A percentile compares a stretch with the other conserved stretches of the same genome.
Conservation (phyloP, 2,888 invertebrate genomes). For the Camponotus fellah region DNA sequence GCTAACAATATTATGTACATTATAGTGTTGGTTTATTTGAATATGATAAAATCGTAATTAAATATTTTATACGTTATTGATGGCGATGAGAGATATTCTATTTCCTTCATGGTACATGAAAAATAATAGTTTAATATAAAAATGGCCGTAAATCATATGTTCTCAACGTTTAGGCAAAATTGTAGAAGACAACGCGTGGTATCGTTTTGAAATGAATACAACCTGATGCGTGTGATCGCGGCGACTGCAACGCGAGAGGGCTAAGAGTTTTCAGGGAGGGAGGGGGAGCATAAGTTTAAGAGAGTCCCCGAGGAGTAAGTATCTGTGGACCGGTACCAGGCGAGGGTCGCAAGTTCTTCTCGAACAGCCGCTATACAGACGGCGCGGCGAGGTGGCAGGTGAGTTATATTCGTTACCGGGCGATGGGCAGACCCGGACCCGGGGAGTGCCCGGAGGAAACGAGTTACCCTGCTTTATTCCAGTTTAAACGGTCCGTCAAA, state of each 20-base stretch:
- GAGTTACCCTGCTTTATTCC: constrained; percentile 82
- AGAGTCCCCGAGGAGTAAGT: constrained; percentile 68
- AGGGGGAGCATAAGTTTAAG: constrained; percentile 49
- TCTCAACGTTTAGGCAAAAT: constrained; percentile 10
- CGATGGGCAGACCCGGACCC: constrained; percentile 69
- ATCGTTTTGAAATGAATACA: constrained; percentile 62
- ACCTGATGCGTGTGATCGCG: constrained; percentile 34
- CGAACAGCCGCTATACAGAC: constrained; percentile 56
- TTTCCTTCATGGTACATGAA: background rate
- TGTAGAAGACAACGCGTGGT: constrained; percentile 37
- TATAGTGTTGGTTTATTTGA: constrained; percentile 11
- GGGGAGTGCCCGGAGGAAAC: constrained; percentile 75
- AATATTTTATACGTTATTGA: constrained; percentile 13
- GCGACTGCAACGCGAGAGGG: constrained; percentile 39
- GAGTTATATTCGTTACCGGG: constrained; percentile 81
- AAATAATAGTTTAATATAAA: background rate
- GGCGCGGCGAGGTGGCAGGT: constrained; percentile 71
- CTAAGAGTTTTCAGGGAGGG: background rate
- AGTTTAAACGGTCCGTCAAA: constrained; percentile 85
- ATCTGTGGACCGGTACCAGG: constrained; percentile 56
- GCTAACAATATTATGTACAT: constrained; percentile 30
- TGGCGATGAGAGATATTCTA: background rate
- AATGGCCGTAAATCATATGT: too few relatives aligned
- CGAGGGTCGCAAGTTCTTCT: constrained; percentile 46
- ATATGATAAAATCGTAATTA: background rate